A percentile compares a stretch with the other conserved stretches of the same genome.
Conservation (phyloP, 2,888 invertebrate species). For the Epirrita christyi region DNA sequence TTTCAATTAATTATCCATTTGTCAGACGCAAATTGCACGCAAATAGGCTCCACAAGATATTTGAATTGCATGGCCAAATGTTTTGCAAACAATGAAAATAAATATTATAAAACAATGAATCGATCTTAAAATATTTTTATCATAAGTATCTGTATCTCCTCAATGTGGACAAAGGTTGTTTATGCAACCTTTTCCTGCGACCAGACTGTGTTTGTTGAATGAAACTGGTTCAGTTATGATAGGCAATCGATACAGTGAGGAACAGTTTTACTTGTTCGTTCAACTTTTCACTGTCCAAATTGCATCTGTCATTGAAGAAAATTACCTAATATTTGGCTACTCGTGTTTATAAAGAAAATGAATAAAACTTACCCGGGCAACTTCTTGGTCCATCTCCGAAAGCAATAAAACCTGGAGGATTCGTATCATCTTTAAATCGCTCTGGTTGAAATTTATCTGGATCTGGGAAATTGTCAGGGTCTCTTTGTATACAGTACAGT, state of each 20-base stretch:
- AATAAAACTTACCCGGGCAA: conserved; percentile 68
- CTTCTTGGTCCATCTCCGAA: conserved; percentile 77
- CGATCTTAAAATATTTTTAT: conserved; percentile 38
- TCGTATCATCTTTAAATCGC: conserved; percentile 63
- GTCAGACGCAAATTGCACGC: too few relatives aligned
- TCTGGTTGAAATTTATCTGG: conserved; percentile 75
- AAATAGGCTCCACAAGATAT: not conserved
- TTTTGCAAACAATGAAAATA: conserved; percentile 14
- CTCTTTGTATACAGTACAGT: conserved; percentile 71
- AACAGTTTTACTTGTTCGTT: conserved; percentile 19
- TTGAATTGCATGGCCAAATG: not conserved
- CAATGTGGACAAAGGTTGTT: conserved; percentile 46
- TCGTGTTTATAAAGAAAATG: conserved; percentile 18
- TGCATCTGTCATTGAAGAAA: conserved; percentile 11
- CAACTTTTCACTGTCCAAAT: conserved; percentile 13
- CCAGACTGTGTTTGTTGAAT: conserved; percentile 19
- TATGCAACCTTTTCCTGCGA: conserved; percentile 34
- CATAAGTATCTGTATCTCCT: conserved; percentile 39
- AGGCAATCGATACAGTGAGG: not conserved
- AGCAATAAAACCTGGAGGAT: conserved; percentile 69
- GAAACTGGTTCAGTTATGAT: conserved; percentile 15
- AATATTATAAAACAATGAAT: conserved; percentile 43
- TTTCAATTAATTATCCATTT: too few relatives aligned
- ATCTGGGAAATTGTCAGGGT: conserved; percentile 66
- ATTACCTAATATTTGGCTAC: too few relatives aligned